Percentiles rank a stretch among this genome's conserved stretches.
Conservation (phyloP, 2,888 invertebrate genomes). For the Aleiodes alternator region DNA sequence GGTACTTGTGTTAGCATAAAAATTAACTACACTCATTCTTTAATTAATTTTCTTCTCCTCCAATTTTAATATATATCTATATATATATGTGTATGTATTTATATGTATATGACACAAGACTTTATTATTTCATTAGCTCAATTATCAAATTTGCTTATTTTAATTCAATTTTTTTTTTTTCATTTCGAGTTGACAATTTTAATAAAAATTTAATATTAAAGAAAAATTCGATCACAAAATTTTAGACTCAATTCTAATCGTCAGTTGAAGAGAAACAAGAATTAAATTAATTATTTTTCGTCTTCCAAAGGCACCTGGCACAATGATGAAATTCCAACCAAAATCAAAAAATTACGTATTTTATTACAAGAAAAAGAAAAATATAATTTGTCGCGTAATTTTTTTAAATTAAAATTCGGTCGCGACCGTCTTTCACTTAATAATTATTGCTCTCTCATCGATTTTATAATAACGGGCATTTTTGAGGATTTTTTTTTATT, state of each 20-base stretch:
- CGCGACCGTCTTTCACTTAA: conserved; percentile 62
- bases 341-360: conserved; percentile 44
- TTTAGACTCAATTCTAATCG: background rate
- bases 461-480: background rate
- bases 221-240: conserved; percentile 26
- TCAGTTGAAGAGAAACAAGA: background rate
- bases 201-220: conserved; percentile 16
- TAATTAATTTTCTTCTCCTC: conserved; percentile 38
- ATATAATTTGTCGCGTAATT: background rate
- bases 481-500: too few species aligned
- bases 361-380: conserved; percentile 37
- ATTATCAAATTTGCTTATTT: background rate
- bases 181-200: conserved; percentile 32
- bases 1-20: conserved; percentile 58
- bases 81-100: conserved; percentile 9
- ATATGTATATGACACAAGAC: conserved; percentile 25
- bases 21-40: conserved; percentile 62
- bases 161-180: conserved; percentile 37
- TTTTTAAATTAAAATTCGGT: conserved; percentile 58
- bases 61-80: conserved; percentile 36
- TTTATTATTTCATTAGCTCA: background rate
- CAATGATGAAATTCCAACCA: conserved; percentile 61
- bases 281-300: too few species aligned
- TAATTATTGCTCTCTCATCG: background rate
- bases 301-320: conserved; percentile 64